Percentiles rank a stretch among this genome's conserved stretches.
Conservation (phyloP, 2,888 invertebrate species). For the Idaea biselata region DNA sequence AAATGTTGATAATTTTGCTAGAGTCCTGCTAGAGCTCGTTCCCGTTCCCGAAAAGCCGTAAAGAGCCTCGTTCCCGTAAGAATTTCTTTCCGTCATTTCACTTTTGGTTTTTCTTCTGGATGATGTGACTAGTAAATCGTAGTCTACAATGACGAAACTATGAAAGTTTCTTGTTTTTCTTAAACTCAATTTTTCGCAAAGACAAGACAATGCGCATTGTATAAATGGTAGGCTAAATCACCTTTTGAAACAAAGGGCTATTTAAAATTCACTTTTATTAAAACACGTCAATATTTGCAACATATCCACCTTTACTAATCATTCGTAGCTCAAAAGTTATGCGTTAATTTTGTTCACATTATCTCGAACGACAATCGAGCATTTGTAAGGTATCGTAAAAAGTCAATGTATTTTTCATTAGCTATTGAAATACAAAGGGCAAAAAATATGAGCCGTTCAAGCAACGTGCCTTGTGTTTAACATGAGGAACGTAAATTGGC, state of each 20-base stretch:
- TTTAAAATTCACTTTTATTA: neutral
- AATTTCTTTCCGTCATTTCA: no score
- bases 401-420: constrained; percentile 25
- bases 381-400: constrained; percentile 21
- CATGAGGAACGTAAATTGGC: constrained; percentile 22
- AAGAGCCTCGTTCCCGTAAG: no score
- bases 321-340: constrained; percentile 9
- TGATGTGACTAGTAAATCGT: no score
- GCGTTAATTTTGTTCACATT: constrained; percentile 13
- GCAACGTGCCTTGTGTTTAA: constrained; percentile 21
- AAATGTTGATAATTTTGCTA: no score
- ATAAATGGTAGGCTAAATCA: no score
- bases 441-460: constrained; percentile 22
- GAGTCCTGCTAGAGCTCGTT: no score
- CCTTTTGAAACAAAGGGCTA: neutral
- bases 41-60: no score
- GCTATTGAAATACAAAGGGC: constrained; percentile 22
- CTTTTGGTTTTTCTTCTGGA: no score
- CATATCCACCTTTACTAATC: neutral
- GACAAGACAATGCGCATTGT: no score
- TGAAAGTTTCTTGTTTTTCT: no score
- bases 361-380: constrained; percentile 21
- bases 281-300: neutral
- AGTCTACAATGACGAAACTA: no score
- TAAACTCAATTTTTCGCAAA: no score